phyloP scores from a whole-genome alignment of 2,113 vertebrate genomes.

The Periophthalmus modestus region DNA sequence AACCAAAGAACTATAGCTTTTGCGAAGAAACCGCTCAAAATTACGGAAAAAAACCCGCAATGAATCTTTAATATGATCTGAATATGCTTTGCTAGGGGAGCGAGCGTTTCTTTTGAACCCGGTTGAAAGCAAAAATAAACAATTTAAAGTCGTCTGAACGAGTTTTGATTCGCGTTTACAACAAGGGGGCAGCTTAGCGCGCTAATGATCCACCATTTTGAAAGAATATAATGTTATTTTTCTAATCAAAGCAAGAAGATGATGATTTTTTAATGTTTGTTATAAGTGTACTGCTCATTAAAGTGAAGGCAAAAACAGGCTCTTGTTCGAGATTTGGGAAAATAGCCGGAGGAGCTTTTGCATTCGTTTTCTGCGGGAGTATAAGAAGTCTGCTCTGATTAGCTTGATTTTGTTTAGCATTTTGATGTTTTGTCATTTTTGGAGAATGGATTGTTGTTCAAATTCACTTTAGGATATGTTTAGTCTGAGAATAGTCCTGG shows the following conservation, averaged over 20 bases:
- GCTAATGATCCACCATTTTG: conserved; percentile 34
- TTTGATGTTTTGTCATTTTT: too few species aligned
- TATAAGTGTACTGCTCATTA: conserved; percentile 19
- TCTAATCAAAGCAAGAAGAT: conserved; percentile 16
- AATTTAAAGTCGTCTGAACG: conserved; percentile 24
- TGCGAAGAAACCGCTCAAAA: conserved; percentile 36
- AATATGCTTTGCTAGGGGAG: conserved; percentile 32
- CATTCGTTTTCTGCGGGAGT: conserved; percentile 1
- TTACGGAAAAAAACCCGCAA: conserved; percentile 9
- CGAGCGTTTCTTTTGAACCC: conserved; percentile 23
- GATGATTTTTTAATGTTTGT: conserved; percentile 15
- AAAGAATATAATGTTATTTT: conserved; percentile 16
- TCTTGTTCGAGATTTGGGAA: conserved; percentile 17
- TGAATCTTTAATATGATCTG: conserved; percentile 50
- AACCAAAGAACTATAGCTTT: conserved; percentile 28
- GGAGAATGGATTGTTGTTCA: too few species aligned
- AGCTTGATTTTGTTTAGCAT: background rate
- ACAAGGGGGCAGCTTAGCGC: conserved; percentile 21
- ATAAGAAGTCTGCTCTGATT: background rate
- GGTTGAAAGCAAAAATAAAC: conserved; percentile 38
- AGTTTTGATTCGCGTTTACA: conserved; percentile 30
- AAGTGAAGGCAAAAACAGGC: background rate
- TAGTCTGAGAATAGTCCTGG: background rate
- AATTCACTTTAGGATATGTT: too few species aligned
- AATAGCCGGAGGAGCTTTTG: conserved; percentile 12